These are phyloP conservation scores for Urocitellus parryii DNA, from an alignment of 2,113 vertebrate species.

Conservation along the genomic window DNA sequence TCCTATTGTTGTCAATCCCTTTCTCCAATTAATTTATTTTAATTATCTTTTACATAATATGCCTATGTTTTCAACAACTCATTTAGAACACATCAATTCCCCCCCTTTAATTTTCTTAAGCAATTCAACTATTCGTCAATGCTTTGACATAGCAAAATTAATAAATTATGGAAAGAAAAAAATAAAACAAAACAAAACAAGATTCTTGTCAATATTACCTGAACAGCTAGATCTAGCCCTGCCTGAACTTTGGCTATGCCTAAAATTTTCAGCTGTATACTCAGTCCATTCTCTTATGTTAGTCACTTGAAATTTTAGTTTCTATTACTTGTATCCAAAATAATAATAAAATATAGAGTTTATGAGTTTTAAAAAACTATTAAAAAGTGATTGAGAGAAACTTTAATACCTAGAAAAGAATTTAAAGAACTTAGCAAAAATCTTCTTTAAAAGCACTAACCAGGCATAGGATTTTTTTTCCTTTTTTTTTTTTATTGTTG, in stretches of 20 bases:
- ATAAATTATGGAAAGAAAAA: no score
- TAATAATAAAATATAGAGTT: neutral
- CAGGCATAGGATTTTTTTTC: no score
- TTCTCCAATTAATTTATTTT: neutral
- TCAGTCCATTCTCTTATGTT: neutral
- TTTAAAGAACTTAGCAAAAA: neutral
- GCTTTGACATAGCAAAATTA: neutral
- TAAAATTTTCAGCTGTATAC: neutral
- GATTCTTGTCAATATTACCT: neutral
- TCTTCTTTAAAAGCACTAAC: neutral
- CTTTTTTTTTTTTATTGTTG: no score
- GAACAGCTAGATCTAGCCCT: neutral
- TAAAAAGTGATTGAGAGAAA: neutral
- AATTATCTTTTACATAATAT: neutral
- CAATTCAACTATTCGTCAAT: neutral
- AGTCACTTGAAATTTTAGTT: neutral
- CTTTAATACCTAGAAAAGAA: neutral
- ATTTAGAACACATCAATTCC: neutral
- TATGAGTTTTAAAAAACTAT: neutral
- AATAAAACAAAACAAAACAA: no score
- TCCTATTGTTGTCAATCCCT: neutral
- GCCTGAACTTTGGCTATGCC: neutral
- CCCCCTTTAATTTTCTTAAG: neutral
- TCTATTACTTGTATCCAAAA: neutral
- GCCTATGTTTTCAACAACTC: neutral